A percentile compares a stretch with the other conserved stretches of the same genome.
Evolutionary conservation across 2,113 vertebrate species (phyloP).

Genomic region (Grammomys surdaster): DNA sequence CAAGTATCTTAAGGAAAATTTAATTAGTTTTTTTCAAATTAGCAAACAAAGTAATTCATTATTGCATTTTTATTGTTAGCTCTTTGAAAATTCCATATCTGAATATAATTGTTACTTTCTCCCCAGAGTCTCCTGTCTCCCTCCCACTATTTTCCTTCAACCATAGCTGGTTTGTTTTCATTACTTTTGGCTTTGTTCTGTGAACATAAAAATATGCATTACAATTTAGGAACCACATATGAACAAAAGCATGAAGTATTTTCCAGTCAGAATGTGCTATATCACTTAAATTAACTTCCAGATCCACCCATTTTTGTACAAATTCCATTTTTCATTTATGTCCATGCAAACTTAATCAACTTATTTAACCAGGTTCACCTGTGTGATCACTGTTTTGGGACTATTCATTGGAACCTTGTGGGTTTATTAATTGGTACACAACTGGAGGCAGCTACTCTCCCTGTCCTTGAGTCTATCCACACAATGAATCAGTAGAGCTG

Average conservation of each 20-base stretch:
- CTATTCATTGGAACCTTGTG: neutral
- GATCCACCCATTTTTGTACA: too few species aligned
- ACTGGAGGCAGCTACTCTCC: neutral
- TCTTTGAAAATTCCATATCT: neutral
- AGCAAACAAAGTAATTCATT: neutral
- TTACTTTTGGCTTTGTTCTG: neutral
- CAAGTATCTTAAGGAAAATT: constrained; percentile 16
- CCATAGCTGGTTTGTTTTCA: neutral
- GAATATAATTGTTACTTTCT: neutral
- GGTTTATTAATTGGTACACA: too few species aligned
- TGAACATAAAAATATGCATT: neutral
- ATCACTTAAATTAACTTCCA: neutral
- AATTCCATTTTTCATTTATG: neutral
- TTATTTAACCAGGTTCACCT: neutral
- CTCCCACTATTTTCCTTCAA: neutral
- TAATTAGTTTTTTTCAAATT: neutral
- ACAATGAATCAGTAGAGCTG: neutral
- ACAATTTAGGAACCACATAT: neutral
- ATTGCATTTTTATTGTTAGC: neutral
- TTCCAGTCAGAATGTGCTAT: neutral
- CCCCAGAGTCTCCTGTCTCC: too few species aligned
- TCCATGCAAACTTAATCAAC: neutral
- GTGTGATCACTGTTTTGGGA: neutral
- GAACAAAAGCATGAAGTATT: neutral
- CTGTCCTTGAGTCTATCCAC: neutral